Evolutionary conservation across 2,113 vertebrate species (phyloP), one percentile per base, ranked within the genome.

Genomic region (Malurus elegans): DNA sequence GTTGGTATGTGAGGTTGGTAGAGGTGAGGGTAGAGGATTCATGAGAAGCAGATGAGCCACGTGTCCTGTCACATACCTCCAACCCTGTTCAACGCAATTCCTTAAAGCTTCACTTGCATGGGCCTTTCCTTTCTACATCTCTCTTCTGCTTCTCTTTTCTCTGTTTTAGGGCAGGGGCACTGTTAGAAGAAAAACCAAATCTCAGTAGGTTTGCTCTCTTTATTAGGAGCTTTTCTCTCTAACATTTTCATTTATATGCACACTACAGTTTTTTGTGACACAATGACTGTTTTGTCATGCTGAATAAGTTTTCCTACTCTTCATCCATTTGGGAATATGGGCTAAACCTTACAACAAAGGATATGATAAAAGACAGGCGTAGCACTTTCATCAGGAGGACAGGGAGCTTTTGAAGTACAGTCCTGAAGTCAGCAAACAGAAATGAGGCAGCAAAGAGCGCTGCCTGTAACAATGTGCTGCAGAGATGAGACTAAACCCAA

Each of bases 391-490:
- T 79, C 88, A 60, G 38, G 53, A 70, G 93, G 65, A 94, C n/a
- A 57, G 72, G 42, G 69, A 83, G 38, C 72, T 88, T 95, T 95
- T 95, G 88, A 95, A 95, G 72, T 57, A 38, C 32, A 8, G n/a
- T 92, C 69, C 92, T 86, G 65, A 95, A 95, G 72, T 86, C 72
- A 72, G 82, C 82, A 90, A 95, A 85, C 82, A 93, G 78, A 93
- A 94, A 88, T 72, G 34, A 86, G 51, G 53, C 76, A 72, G 90
- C 67, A 84, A 76, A 93, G 57, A 72, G 66, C 29, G 10, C 71
- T 92, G 85, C 40, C 88, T 83, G 32, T 66, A 64, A 71, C 44
- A 74, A 17, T 83, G 65, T 58, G 88, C 88, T 80, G 79, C 78
- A 21, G 86, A 94, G 90, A 83, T 60, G 92, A 96, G 86, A 54